Conservation (phyloP, 1,140 invertebrate species). For the Drosophila nigrodunni region DNA sequence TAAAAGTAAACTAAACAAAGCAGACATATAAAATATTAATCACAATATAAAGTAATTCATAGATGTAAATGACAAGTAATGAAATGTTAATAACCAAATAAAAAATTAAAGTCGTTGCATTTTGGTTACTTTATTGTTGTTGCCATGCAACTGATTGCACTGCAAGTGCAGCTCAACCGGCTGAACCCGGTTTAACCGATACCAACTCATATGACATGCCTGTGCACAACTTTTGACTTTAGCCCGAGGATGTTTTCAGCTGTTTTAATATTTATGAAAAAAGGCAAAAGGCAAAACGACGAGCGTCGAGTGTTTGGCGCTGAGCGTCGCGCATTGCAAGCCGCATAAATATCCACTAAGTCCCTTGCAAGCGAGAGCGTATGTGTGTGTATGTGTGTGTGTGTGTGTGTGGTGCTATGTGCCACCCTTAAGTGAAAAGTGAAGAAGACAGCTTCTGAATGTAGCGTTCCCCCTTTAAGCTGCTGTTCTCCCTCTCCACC, state of each 20-base stretch:
- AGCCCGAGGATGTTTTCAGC: slow-evolving; percentile 55
- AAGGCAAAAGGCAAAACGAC: slow-evolving; percentile 46
- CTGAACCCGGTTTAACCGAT: neutral
- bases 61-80: too few relatives aligned
- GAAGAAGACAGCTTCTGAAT: slow-evolving; percentile 48
- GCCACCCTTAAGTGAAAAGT: slow-evolving; percentile 71
- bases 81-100: too few relatives aligned
- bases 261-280: slow-evolving; percentile 83
- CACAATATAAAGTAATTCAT: neutral
- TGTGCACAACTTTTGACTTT: slow-evolving; percentile 75
- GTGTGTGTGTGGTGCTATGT: slow-evolving; percentile 38
- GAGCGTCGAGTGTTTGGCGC: slow-evolving; percentile 26
- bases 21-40: neutral
- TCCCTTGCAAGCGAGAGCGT: slow-evolving; percentile 46
- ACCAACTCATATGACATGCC: slow-evolving; percentile 27
- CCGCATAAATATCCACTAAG: slow-evolving; percentile 81
- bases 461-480: slow-evolving; percentile 56
- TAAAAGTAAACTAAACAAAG: neutral
- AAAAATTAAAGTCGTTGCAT: too few relatives aligned
- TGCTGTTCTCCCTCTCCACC: slow-evolving; percentile 1
- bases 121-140: too few relatives aligned
- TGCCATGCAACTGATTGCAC: slow-evolving; percentile 34
- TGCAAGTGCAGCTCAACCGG: neutral
- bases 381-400: slow-evolving; percentile 13
- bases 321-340: slow-evolving; percentile 65